These are phyloP conservation scores for Mercenaria mercenaria DNA, from an alignment of 1,140 invertebrate genomes.

Conservation along the genomic window DNA sequence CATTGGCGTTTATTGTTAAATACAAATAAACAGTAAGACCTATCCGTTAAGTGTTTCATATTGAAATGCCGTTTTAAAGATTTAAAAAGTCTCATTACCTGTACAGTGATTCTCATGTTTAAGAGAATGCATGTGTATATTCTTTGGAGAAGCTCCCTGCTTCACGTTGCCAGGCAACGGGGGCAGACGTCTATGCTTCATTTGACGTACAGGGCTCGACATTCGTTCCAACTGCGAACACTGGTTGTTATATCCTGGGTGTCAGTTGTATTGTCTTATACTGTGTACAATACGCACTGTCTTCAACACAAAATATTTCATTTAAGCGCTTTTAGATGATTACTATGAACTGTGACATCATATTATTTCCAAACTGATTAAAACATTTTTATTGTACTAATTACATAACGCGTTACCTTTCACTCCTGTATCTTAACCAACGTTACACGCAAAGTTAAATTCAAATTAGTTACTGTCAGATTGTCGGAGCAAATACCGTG, in stretches of 20 bases:
- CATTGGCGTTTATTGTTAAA: no score
- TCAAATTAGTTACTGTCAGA: background rate
- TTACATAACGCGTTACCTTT: background rate
- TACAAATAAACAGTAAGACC: no score
- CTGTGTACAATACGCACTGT: no score
- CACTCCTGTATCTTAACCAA: background rate
- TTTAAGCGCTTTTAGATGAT: no score
- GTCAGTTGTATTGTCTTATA: no score
- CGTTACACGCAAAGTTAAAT: background rate
- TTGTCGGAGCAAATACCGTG: background rate
- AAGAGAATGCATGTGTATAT: background rate
- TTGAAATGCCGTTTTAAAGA: no score
- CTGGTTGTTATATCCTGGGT: no score
- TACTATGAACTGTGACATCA: no score
- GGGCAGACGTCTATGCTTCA: conserved; percentile 70
- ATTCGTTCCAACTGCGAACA: no score
- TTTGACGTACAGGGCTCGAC: conserved; percentile 76
- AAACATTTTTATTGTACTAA: background rate
- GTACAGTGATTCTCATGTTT: background rate
- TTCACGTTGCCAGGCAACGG: conserved; percentile 70
- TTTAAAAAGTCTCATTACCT: background rate
- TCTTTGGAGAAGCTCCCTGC: conserved; percentile 22
- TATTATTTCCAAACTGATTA: no score
- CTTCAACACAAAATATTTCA: no score
- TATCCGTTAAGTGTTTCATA: no score